Evolutionary conservation across 1,140 invertebrate genomes (phyloP).

Genomic region (Laodelphax striatellus): DNA sequence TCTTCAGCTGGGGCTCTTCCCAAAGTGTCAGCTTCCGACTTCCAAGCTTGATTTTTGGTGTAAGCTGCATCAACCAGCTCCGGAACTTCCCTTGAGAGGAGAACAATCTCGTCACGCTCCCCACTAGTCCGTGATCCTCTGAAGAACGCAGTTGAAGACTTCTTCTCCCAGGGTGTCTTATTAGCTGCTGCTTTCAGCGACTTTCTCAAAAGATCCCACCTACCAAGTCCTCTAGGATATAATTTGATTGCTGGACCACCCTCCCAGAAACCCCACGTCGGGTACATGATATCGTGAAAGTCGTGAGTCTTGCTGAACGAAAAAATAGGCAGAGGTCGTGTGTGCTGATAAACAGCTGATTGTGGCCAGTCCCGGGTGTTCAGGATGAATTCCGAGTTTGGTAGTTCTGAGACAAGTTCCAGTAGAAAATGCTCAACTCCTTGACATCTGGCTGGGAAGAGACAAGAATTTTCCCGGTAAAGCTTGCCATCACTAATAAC

Average conservation of each 20-base stretch:
- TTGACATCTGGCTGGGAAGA: constrained; percentile 82
- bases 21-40: constrained; percentile 86
- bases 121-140: constrained; percentile 84
- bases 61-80: constrained; percentile 84
- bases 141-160: constrained; percentile 72
- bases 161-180: constrained; percentile 66
- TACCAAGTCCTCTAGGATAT: constrained; percentile 83
- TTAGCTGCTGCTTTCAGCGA: constrained; percentile 54
- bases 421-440: constrained; percentile 86
- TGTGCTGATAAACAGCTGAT: constrained; percentile 41
- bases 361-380: constrained; percentile 92
- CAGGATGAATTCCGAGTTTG: constrained; percentile 77
- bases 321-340: constrained; percentile 64
- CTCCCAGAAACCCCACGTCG: constrained; percentile 96
- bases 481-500: constrained; percentile 72
- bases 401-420: constrained; percentile 46
- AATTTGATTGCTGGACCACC: constrained; percentile 89
- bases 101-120: constrained; percentile 80
- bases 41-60: constrained; percentile 98
- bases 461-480: constrained; percentile 72
- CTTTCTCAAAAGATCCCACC: constrained; percentile 77
- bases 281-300: constrained; percentile 90
- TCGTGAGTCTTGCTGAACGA: constrained; percentile 87
- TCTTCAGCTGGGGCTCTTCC: constrained; percentile 68
- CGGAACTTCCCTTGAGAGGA: constrained; percentile 66